These are phyloP conservation scores for Phodopus roborovskii DNA, from an alignment of 2,113 vertebrate genomes.

Conservation along the genomic window DNA sequence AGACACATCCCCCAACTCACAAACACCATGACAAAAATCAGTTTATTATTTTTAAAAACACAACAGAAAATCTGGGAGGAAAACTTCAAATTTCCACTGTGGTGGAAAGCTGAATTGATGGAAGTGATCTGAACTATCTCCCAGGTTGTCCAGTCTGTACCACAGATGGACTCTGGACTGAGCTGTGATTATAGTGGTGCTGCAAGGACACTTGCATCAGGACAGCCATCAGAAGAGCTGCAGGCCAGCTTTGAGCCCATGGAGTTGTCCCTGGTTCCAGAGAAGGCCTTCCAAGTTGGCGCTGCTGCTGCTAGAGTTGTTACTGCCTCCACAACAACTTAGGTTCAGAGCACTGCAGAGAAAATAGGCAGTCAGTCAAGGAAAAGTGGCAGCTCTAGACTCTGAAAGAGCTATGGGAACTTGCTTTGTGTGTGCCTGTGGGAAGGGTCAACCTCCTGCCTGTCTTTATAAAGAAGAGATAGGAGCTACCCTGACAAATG, in stretches of 20 bases:
- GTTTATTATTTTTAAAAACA: constrained; percentile 75
- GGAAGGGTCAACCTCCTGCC: not conserved
- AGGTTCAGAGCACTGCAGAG: constrained; percentile 63
- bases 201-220: constrained; percentile 51
- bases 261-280: constrained; percentile 88
- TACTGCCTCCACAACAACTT: constrained; percentile 73
- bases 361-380: constrained; percentile 47
- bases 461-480: constrained; percentile 46
- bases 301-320: constrained; percentile 68
- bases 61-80: not conserved
- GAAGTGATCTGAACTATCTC: not conserved
- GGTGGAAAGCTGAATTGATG: constrained; percentile 35
- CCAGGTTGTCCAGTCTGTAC: constrained; percentile 41
- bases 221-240: constrained; percentile 86
- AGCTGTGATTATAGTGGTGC: not conserved
- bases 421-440: not conserved
- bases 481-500: constrained; percentile 31
- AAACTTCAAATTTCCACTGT: constrained; percentile 46
- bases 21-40: constrained; percentile 53
- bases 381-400: constrained; percentile 2
- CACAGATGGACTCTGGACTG: not conserved
- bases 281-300: constrained; percentile 82
- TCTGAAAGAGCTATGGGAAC: not conserved
- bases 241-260: constrained; percentile 87
- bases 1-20: constrained; percentile 36